Base-by-base conservation (phyloP, 2,113 vertebrate species). In the Seriola rivoliana region DNA sequence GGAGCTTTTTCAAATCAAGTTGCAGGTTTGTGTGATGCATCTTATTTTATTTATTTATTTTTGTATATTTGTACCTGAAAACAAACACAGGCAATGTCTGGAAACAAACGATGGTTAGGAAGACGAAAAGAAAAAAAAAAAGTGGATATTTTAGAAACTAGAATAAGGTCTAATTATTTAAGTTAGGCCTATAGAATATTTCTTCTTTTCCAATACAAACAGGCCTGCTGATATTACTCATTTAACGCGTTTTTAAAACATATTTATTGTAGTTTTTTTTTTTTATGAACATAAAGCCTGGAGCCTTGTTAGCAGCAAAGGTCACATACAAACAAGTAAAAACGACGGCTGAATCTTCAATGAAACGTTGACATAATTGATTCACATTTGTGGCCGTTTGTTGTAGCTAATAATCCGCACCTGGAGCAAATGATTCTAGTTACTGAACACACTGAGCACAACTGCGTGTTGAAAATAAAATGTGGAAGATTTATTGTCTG, bases 101-200 rank as follows among this genome's bases (percentile, higher is more conserved):
- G 16, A 13, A 62, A 8, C 5, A 21, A 34, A 38, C 12, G 25
- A 59, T 23, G 32, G 16, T 36, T n/a, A 48, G 16, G 12, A 32
- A 38, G 23, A 8, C 2, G 8, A 10, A 10, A 0, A 1, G 4
- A n/a, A 4, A 21, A 1, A 38, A 12, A 0, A 3, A 4, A 46
- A 48, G 13, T 19, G 3, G 8, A 25, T 4, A 23, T 44, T 44
- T 44, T 3, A 9, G 10, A 13, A 48, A 48, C 5, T 10, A 21
- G 6, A 19, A 50, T 14, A 52, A 2, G 8, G 11, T 4, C 16
- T 1, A 12, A 11, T 12, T 38, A 19, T 32, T 13, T 36, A 25
- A 54, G 8, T 21, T n/a, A 10, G 8, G 40, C 29, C 29, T 29
- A 6, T 19, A 50, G 2, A 19, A 52, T 3, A 14, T 14, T 46